These are phyloP conservation scores for Physocephala rufipes DNA, from an alignment of 2,888 invertebrate species.

Conservation along the genomic window DNA sequence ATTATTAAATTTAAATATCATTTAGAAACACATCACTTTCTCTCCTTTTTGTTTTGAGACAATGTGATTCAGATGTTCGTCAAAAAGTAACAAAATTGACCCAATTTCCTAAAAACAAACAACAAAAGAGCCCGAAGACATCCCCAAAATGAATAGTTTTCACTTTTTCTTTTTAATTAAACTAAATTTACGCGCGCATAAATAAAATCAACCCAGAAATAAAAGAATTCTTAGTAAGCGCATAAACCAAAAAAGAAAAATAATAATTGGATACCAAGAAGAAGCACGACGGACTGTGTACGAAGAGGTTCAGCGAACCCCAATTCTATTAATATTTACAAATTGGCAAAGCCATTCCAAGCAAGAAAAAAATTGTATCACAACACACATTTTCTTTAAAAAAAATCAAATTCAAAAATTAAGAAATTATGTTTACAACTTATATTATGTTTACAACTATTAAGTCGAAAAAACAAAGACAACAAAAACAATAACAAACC, in stretches of 20 bases:
- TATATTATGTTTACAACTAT: background rate
- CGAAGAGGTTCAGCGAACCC: slow-evolving; percentile 34
- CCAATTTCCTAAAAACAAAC: background rate
- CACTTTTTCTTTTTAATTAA: background rate
- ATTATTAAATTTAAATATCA: too few relatives aligned
- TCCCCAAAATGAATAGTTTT: background rate
- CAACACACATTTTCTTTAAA: slow-evolving; percentile 36
- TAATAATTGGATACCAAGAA: too few relatives aligned
- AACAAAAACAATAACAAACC: background rate
- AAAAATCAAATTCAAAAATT: slow-evolving; percentile 27
- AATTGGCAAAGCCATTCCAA: slow-evolving; percentile 26
- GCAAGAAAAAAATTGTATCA: slow-evolving; percentile 24
- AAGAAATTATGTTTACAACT: slow-evolving; percentile 1
- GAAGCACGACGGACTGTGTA: slow-evolving; percentile 3
- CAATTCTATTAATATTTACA: slow-evolving; percentile 30
- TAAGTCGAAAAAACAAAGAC: slow-evolving; percentile 38
- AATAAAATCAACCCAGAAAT: background rate
- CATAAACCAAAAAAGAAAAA: slow-evolving; percentile 21
- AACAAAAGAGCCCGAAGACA: background rate
- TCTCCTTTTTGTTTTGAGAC: too few relatives aligned
- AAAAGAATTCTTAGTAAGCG: background rate
- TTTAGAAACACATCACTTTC: too few relatives aligned
- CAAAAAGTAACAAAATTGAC: background rate
- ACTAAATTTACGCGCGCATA: background rate
- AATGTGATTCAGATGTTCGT: background rate